phyloP scores from a whole-genome alignment of 2,113 vertebrate species.

The Scophthalmus maximus region DNA sequence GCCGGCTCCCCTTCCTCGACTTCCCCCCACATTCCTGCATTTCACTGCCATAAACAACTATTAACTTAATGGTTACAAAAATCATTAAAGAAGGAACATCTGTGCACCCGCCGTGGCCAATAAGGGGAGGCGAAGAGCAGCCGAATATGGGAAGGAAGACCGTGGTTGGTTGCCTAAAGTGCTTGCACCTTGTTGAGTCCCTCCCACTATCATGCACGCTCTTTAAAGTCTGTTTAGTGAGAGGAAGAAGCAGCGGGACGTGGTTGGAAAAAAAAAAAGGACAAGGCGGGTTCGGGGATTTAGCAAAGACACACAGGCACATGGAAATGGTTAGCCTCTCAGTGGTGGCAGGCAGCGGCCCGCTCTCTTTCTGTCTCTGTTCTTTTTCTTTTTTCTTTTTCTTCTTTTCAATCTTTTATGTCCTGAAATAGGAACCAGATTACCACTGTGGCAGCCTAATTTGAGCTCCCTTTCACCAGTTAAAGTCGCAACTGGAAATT shows the following conservation, averaged over 20 bases:
- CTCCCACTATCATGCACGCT: constrained; percentile 68
- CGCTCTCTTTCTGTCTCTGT: constrained; percentile 63
- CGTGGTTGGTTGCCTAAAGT: constrained; percentile 70
- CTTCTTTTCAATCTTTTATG: constrained; percentile 81
- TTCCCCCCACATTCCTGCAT: constrained; percentile 80
- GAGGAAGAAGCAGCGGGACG: constrained; percentile 82
- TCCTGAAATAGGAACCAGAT: constrained; percentile 84
- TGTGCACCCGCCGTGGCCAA: constrained; percentile 73
- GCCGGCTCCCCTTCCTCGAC: constrained; percentile 37
- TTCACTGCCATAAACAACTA: constrained; percentile 87
- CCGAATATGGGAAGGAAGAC: constrained; percentile 14
- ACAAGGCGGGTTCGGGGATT: constrained; percentile 55
- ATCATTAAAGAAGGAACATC: constrained; percentile 84
- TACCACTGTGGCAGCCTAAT: constrained; percentile 79
- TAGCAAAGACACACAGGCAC: constrained; percentile 75
- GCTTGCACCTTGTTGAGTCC: constrained; percentile 74
- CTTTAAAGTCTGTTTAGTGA: constrained; percentile 82
- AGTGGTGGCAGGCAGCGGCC: constrained; percentile 78
- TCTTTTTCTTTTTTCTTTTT: constrained; percentile 75
- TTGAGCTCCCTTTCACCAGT: constrained; percentile 73
- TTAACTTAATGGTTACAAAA: constrained; percentile 85
- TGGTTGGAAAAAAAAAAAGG: constrained; percentile 55
- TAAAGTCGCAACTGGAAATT: constrained; percentile 82
- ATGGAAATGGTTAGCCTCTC: constrained; percentile 82
- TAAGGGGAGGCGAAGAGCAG: constrained; percentile 51